These are phyloP conservation scores for Penaeus vannamei DNA, from an alignment of 1,140 invertebrate genomes.

Conservation along the genomic window DNA sequence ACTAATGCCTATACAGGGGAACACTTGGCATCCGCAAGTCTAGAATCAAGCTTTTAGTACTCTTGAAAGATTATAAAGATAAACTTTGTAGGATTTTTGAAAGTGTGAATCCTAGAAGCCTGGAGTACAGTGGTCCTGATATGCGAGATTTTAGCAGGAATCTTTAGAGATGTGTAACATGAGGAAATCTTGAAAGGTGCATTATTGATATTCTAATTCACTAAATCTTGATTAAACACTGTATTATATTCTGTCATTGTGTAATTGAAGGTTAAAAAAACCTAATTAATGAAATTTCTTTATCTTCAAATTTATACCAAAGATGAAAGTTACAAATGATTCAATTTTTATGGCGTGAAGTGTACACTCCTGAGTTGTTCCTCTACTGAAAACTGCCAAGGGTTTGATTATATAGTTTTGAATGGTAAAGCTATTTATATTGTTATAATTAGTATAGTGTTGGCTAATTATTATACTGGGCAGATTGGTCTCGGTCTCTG, in stretches of 20 bases:
- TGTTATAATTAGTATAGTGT: constrained; percentile 64
- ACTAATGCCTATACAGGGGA: constrained; percentile 54
- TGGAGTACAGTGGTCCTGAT: too few species aligned
- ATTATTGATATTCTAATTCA: constrained; percentile 39
- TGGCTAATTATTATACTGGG: constrained; percentile 60
- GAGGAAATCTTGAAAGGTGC: constrained; percentile 56
- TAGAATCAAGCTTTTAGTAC: too few species aligned
- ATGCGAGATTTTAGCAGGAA: too few species aligned
- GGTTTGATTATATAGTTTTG: constrained; percentile 60
- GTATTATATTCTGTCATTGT: constrained; percentile 26
- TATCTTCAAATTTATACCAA: constrained; percentile 46
- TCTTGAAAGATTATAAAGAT: too few species aligned
- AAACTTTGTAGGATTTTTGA: too few species aligned
- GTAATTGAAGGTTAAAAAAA: constrained; percentile 1
- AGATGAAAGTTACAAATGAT: constrained; percentile 47
- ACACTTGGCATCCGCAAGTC: too few species aligned
- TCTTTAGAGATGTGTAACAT: constrained; percentile 17
- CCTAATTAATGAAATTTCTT: not conserved
- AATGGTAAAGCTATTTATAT: constrained; percentile 65
- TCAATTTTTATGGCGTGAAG: constrained; percentile 44
- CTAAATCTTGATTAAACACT: constrained; percentile 33
- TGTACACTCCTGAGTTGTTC: constrained; percentile 44
- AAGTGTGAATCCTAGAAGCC: too few species aligned
- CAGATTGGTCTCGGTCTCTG: constrained; percentile 41
- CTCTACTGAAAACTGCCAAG: constrained; percentile 58